These are phyloP conservation scores for Sylvia atricapilla DNA, from an alignment of 2,113 vertebrate species.

Conservation along the genomic window DNA sequence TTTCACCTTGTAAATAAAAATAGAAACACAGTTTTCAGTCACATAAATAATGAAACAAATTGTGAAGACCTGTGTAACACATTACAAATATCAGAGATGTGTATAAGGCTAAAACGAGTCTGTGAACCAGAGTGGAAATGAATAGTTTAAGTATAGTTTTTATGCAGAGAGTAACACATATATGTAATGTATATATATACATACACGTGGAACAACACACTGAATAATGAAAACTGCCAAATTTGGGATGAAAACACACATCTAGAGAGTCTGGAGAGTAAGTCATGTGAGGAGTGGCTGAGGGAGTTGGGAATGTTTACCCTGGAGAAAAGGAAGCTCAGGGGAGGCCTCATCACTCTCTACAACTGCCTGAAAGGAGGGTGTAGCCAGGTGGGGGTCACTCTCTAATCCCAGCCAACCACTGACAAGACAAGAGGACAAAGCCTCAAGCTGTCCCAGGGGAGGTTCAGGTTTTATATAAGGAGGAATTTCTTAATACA, in stretches of 20 bases:
- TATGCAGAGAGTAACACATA: background rate
- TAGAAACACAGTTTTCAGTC: background rate
- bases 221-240: background rate
- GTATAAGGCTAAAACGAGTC: background rate
- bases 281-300: background rate
- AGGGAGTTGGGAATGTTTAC: background rate
- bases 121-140: background rate
- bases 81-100: background rate
- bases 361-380: background rate
- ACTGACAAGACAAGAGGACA: background rate
- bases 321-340: background rate
- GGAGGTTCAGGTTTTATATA: background rate
- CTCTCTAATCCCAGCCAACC: background rate
- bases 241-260: background rate
- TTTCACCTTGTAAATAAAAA: background rate
- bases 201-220: background rate
- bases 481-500: background rate
- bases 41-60: background rate
- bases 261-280: background rate
- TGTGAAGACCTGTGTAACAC: background rate
- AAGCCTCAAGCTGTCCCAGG: background rate
- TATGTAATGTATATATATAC: background rate
- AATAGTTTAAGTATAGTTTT: background rate
- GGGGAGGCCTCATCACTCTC: background rate
- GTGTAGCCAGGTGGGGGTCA: fast-evolving